Evolutionary conservation across 64 coral and sea anemone species (phyloP).

Genomic region (Anthopleura sola): DNA sequence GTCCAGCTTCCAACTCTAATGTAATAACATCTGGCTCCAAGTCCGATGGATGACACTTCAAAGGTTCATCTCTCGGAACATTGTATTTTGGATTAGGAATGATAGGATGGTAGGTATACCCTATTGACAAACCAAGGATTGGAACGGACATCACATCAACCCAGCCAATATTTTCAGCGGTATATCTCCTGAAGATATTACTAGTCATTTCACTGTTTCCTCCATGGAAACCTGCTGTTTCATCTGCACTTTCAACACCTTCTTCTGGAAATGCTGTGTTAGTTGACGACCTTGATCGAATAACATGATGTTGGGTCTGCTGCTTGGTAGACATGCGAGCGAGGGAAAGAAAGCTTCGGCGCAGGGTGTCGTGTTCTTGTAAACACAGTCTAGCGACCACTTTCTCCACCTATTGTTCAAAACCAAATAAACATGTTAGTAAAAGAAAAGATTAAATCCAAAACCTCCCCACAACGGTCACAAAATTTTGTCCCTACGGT

Average conservation of each 20-base stretch:
- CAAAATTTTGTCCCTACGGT: too few relatives aligned
- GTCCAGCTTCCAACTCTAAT: constrained; percentile 86
- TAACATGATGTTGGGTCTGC: constrained; percentile 58
- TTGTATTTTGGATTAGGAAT: constrained; percentile 52
- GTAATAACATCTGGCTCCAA: constrained; percentile 94
- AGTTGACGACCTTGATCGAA: constrained; percentile 67
- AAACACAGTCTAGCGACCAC: constrained; percentile 84
- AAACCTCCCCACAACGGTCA: too few relatives aligned
- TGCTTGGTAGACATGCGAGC: constrained; percentile 56
- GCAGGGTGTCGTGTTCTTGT: constrained; percentile 89
- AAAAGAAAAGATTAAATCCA: too few relatives aligned
- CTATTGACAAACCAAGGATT: constrained; percentile 69
- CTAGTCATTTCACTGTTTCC: constrained; percentile 35
- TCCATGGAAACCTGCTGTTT: constrained; percentile 29
- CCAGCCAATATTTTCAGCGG: constrained; percentile 64
- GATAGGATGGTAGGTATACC: constrained; percentile 92
- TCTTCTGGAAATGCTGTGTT: constrained; percentile 70
- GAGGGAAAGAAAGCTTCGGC: constrained; percentile 68
- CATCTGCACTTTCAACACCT: constrained; percentile 86
- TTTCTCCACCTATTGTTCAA: constrained; percentile 68
- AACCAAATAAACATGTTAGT: not conserved
- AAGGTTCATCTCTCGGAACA: constrained; percentile 50
- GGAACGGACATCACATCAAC: constrained; percentile 95
- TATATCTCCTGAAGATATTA: constrained; percentile 84
- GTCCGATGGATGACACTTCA: constrained; percentile 65